A percentile compares a stretch with the other conserved stretches of the same genome.
These are phyloP conservation scores for Latrodectus hesperus DNA, from an alignment of 2,888 invertebrate species.

Conservation along the genomic window DNA sequence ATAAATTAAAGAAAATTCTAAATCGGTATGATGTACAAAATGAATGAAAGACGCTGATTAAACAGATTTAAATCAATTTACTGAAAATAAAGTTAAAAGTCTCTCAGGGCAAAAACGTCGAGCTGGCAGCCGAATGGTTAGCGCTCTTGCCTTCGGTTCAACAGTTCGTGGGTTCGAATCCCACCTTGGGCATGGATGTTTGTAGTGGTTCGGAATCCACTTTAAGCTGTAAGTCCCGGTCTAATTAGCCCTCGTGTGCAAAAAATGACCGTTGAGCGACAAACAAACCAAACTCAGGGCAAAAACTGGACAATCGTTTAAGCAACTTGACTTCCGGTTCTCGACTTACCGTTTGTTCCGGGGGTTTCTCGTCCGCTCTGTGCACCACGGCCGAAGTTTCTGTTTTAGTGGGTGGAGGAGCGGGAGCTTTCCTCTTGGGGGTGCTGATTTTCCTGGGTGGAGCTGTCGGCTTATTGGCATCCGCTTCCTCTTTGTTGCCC, in stretches of 20 bases:
- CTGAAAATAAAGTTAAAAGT: not conserved
- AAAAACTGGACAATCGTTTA: no score
- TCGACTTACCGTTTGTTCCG: not conserved
- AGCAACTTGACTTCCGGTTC: no score
- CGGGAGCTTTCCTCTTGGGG: conserved; percentile 72
- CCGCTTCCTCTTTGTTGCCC: not conserved
- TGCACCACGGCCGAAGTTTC: conserved; percentile 69
- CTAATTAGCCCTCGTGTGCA: no score
- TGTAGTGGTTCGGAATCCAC: no score
- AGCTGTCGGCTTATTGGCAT: conserved; percentile 39
- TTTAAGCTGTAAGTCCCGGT: no score
- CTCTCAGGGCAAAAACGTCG: not conserved
- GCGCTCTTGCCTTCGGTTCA: no score
- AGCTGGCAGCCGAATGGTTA: no score
- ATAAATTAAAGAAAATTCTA: not conserved
- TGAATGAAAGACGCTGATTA: not conserved
- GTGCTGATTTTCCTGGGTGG: conserved; percentile 59
- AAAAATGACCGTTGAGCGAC: no score
- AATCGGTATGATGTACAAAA: not conserved
- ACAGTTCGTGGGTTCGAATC: no score
- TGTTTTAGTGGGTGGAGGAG: conserved; percentile 70
- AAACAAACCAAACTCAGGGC: no score
- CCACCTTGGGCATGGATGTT: no score
- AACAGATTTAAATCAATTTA: not conserved
- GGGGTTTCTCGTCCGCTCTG: conserved; percentile 34